Conservation (phyloP, 1,140 invertebrate genomes). For the Heliconius eleuchia region DNA sequence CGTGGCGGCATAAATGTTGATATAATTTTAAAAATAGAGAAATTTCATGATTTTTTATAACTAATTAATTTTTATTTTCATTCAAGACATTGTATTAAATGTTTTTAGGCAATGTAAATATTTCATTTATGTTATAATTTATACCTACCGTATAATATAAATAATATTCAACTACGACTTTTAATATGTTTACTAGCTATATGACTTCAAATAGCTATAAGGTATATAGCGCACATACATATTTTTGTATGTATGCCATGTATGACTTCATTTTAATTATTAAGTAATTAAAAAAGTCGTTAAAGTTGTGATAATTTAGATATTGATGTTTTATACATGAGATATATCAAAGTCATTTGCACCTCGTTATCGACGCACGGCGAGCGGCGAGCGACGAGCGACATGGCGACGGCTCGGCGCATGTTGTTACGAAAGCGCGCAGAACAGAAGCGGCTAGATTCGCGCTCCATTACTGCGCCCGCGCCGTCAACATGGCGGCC, state of each 20-base stretch:
- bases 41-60: slow-evolving; percentile 3
- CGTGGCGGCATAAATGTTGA: neutral
- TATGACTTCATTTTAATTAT: slow-evolving; percentile 3
- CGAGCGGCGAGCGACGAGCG: slow-evolving; percentile 40
- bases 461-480: slow-evolving; percentile 68
- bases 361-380: slow-evolving; percentile 48
- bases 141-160: neutral
- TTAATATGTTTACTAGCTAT: neutral
- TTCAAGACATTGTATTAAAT: neutral
- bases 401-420: slow-evolving; percentile 48
- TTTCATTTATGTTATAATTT: neutral
- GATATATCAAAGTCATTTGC: slow-evolving; percentile 25
- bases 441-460: slow-evolving; percentile 73
- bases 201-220: neutral
- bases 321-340: slow-evolving; percentile 14
- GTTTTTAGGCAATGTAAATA: neutral
- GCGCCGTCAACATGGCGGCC: slow-evolving; percentile 68
- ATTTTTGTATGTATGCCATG: too few relatives aligned
- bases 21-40: neutral
- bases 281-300: slow-evolving; percentile 16
- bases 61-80: neutral
- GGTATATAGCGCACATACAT: neutral
- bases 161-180: neutral
- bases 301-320: slow-evolving; percentile 4
- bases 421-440: slow-evolving; percentile 66